A percentile compares a stretch with the other conserved stretches of the same genome.
Evolutionary conservation across 2,797 vertebrate species (phyloP).

Genomic region (Paedocypris micromegethes): DNA sequence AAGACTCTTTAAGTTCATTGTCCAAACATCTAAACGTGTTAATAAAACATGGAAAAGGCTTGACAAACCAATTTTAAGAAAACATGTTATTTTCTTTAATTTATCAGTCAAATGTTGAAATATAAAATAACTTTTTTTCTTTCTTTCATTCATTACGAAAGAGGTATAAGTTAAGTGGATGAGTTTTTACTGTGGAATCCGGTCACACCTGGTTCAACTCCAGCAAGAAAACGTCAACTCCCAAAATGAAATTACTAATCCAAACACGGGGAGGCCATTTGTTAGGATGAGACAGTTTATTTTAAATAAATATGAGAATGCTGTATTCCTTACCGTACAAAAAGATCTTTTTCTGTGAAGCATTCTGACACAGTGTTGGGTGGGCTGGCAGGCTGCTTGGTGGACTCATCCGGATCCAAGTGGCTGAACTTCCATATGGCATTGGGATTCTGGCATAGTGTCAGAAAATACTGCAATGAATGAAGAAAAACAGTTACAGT

Average conservation of each 20-base stretch:
- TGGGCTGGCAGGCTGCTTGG: slow-evolving; percentile 11
- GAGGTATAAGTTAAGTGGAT: background rate
- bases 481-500: background rate
- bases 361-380: slow-evolving; percentile 48
- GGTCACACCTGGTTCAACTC: slow-evolving; percentile 9
- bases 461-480: slow-evolving; percentile 30
- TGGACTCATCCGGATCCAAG: slow-evolving; percentile 43
- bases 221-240: background rate
- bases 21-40: too few species aligned
- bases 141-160: background rate
- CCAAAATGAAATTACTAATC: slow-evolving; percentile 11
- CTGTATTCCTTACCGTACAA: slow-evolving; percentile 55
- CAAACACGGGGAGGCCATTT: slow-evolving; percentile 63
- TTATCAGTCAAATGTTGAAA: too few species aligned
- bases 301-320: too few species aligned
- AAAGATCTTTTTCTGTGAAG: slow-evolving; percentile 48
- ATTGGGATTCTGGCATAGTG: slow-evolving; percentile 28
- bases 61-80: too few species aligned
- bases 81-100: too few species aligned
- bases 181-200: slow-evolving; percentile 2
- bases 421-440: slow-evolving; percentile 22
- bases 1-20: too few species aligned
- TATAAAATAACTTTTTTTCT: too few species aligned
- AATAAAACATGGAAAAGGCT: too few species aligned
- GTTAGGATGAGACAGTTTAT: background rate